Evolutionary conservation across 1,140 invertebrate species (phyloP), one percentile per base, ranked within the genome.

Genomic region (Oreohelix idahoensis): DNA sequence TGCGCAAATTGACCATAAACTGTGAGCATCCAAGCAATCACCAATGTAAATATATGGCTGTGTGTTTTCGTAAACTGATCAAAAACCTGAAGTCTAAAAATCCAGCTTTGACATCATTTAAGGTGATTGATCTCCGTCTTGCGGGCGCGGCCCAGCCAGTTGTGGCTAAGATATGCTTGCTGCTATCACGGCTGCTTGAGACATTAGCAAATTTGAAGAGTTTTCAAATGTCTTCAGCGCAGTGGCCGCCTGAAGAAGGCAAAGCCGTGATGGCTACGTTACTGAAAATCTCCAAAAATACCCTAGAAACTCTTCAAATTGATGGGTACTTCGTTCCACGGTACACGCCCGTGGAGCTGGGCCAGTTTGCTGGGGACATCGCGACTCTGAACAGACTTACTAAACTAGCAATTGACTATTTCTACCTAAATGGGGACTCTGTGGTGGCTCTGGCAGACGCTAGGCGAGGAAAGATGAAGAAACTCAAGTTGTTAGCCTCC

Each of bases 361-460:
- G 17, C 5, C 63, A 66, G 29, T 32, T 66, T 29, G 38, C 36
- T 4, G 42, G 17, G 29, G 71, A 74, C 29, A n/a, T 74, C 38
- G 38, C 23, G 17, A 11, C 38, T 5, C 11, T 74, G 38, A 74
- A 23, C 71, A 29, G 71, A 26, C 71, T 74, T 5, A 74, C 20
- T 35, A 74, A 74, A 49, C 38, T 74, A 35, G 38, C 71, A 23
- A 39, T 74, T 49, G 71, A 74, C 71, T 74, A 74, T 23, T 74
- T 74, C 38, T 74, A 74, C 38, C 36, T 74, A 36, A 32, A 2
- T 0, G 38, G 8, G 2, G 38, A 74, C 8, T 42, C 38, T 32
- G 71, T 74, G 23, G 42, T 74, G 38, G 42, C 71, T 13, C 38
- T 74, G 42, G 71, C 71, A n/a, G 71, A 39, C 71, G 36, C 71